phyloP scores from a whole-genome alignment of 2,888 invertebrate species.

The Hydroisotoma schaefferi region DNA sequence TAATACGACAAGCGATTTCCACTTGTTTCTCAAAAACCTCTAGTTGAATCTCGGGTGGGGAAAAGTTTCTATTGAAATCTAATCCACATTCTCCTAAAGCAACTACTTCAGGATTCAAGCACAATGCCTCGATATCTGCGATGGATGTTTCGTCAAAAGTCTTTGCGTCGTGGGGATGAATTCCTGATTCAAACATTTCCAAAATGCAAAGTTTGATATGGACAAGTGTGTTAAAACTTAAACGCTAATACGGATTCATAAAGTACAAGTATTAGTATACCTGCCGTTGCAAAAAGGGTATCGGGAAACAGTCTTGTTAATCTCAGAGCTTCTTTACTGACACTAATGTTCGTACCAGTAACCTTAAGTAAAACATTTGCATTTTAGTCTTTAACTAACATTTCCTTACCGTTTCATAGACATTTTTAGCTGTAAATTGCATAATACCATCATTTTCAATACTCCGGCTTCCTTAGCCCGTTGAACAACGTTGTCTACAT shows the following conservation, averaged over 20 bases:
- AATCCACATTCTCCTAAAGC: slow-evolving; percentile 54
- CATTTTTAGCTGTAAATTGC: not conserved
- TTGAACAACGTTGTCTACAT: slow-evolving; percentile 85
- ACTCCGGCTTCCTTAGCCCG: slow-evolving; percentile 91
- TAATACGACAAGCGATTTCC: slow-evolving; percentile 77
- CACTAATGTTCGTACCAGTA: slow-evolving; percentile 81
- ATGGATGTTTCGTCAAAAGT: slow-evolving; percentile 67
- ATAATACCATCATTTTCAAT: slow-evolving; percentile 76
- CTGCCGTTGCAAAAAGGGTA: slow-evolving; percentile 84
- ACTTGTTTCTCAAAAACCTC: slow-evolving; percentile 81
- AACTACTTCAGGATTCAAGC: slow-evolving; percentile 81
- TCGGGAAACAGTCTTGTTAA: slow-evolving; percentile 86
- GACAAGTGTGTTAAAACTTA: not conserved
- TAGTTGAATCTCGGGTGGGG: slow-evolving; percentile 80
- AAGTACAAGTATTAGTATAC: slow-evolving; percentile 55
- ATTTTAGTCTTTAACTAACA: not conserved
- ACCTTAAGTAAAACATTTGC: slow-evolving; percentile 51
- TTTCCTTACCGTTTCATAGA: too few species aligned
- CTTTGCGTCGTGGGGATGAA: slow-evolving; percentile 91
- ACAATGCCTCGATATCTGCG: slow-evolving; percentile 67
- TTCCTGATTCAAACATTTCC: slow-evolving; percentile 58
- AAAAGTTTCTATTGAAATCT: slow-evolving; percentile 66
- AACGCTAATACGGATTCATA: not conserved
- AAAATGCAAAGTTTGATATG: too few species aligned
- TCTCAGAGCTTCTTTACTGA: slow-evolving; percentile 84